Evolutionary conservation across 2,888 invertebrate species (phyloP).

Genomic region (Ophioninae sp.): DNA sequence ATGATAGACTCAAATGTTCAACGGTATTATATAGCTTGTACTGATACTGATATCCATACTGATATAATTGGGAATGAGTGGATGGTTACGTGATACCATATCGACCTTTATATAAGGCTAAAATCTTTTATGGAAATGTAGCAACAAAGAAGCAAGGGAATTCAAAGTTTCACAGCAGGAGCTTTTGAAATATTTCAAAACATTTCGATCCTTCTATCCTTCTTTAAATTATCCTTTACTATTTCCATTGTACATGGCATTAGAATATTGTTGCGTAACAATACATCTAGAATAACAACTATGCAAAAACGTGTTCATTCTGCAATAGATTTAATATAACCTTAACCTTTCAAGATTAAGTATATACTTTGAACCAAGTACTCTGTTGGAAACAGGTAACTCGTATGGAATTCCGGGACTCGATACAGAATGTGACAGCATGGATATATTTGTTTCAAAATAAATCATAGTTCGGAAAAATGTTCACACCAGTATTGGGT

Average conservation of each 20-base stretch:
- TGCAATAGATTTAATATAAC: neutral
- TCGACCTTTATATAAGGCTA: too few species aligned
- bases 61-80: neutral
- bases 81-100: neutral
- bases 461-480: neutral
- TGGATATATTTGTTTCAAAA: neutral
- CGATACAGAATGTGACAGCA: neutral
- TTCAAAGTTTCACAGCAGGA: too few species aligned
- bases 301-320: neutral
- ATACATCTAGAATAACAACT: neutral
- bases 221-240: too few species aligned
- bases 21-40: neutral
- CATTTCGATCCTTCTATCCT: too few species aligned
- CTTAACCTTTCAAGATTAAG: neutral
- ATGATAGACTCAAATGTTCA: neutral
- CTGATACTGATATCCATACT: neutral
- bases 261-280: neutral
- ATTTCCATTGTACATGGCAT: too few species aligned
- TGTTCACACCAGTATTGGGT: neutral
- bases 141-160: too few species aligned
- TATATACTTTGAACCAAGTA: neutral
- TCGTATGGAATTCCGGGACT: neutral
- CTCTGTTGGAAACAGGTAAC: neutral
- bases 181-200: too few species aligned
- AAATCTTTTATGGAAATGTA: too few species aligned